Evolutionary conservation across 2,888 invertebrate genomes (phyloP).

Genomic region (Lacanobia wlatinum): DNA sequence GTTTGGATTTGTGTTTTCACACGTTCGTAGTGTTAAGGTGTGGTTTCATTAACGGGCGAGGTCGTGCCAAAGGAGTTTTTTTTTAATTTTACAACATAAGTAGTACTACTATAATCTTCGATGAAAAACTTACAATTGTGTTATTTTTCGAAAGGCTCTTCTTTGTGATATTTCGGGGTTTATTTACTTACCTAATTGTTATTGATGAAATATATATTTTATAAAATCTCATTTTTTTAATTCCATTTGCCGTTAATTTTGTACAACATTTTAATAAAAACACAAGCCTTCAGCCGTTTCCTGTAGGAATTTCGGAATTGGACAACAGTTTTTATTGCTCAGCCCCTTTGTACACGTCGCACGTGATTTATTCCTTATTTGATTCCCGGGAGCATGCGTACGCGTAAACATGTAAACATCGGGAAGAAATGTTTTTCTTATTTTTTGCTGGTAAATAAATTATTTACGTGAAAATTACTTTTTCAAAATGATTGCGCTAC

Average conservation of each 20-base stretch:
- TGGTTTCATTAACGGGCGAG: background rate
- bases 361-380: constrained; percentile 63
- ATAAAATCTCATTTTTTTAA: background rate
- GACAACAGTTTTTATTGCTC: constrained; percentile 61
- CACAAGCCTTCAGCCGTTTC: constrained; percentile 27
- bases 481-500: background rate
- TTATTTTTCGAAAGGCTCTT: background rate
- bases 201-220: background rate
- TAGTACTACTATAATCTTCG: background rate
- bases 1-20: constrained; percentile 30
- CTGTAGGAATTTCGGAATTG: constrained; percentile 58
- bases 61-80: background rate
- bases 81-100: background rate
- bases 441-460: constrained; percentile 33
- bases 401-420: constrained; percentile 62
- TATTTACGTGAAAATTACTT: constrained; percentile 28
- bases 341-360: constrained; percentile 58
- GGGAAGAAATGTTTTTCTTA: constrained; percentile 36
- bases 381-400: constrained; percentile 61
- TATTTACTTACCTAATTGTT: background rate
- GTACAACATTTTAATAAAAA: constrained; percentile 34
- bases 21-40: constrained; percentile 11
- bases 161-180: no score
- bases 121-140: background rate
- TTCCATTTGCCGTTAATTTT: background rate